phyloP scores from a whole-genome alignment of 2,888 invertebrate species.

The Germaria angustata region DNA sequence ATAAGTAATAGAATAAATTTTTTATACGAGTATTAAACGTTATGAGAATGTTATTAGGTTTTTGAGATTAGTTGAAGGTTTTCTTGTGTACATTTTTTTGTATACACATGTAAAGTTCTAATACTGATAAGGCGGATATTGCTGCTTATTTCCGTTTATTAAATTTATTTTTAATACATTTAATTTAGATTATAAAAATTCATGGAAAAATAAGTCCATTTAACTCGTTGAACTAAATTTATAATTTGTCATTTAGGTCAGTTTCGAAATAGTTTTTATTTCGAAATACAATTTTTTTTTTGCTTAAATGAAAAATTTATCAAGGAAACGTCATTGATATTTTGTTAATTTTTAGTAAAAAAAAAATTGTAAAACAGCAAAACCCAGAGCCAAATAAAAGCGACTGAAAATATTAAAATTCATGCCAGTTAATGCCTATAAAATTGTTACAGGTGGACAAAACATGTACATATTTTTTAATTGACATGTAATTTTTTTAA shows the following conservation, averaged over 20 bases:
- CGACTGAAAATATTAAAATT: too few species aligned
- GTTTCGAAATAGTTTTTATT: constrained; percentile 70
- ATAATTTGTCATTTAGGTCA: constrained; percentile 71
- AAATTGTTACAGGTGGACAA: too few species aligned
- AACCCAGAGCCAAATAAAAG: too few species aligned
- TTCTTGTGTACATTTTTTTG: constrained; percentile 52
- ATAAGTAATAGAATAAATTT: constrained; percentile 32
- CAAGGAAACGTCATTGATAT: neutral
- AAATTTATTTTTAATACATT: constrained; percentile 61
- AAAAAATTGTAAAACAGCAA: too few species aligned
- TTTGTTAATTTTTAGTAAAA: neutral
- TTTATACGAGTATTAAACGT: constrained; percentile 61
- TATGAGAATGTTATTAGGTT: constrained; percentile 70
- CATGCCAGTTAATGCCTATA: too few species aligned
- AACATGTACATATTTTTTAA: too few species aligned
- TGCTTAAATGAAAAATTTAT: neutral
- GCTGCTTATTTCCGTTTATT: constrained; percentile 76
- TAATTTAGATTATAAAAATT: constrained; percentile 52
- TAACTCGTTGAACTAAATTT: constrained; percentile 52
- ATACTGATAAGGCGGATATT: constrained; percentile 75
- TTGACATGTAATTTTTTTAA: too few species aligned
- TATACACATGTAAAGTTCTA: constrained; percentile 3
- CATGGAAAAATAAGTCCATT: constrained; percentile 59
- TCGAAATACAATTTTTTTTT: constrained; percentile 23
- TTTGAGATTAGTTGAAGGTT: constrained; percentile 77